phyloP scores from a whole-genome alignment of 2,797 vertebrate species.

The Scleropages formosus region DNA sequence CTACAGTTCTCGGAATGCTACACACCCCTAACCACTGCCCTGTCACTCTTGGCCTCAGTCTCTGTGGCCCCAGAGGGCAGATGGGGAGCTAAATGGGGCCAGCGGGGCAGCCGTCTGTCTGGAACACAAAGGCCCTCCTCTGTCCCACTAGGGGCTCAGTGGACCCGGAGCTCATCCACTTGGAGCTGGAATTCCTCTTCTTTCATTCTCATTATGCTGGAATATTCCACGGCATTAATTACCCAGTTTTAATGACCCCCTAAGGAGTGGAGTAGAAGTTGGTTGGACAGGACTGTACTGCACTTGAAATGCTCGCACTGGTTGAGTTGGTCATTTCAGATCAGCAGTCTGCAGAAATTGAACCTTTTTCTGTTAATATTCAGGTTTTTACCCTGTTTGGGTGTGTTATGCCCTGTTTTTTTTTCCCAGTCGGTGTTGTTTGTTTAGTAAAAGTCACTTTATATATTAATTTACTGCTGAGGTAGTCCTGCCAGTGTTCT shows the following conservation, averaged over 20 bases:
- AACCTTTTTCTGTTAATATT: neutral
- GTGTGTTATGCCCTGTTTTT: neutral
- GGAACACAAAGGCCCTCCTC: neutral
- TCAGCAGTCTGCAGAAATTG: neutral
- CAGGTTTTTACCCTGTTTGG: too few species aligned
- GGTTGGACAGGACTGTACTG: slow-evolving; percentile 24
- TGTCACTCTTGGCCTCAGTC: too few species aligned
- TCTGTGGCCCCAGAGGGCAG: neutral
- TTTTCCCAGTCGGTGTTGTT: neutral
- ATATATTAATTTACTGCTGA: too few species aligned
- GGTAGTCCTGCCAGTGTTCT: too few species aligned
- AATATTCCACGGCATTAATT: slow-evolving; percentile 50
- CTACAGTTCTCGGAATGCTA: too few species aligned
- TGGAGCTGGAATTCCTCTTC: slow-evolving; percentile 46
- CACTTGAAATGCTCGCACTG: slow-evolving; percentile 20
- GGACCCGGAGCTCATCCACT: slow-evolving; percentile 47
- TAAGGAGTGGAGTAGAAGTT: slow-evolving; percentile 36
- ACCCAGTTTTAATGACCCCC: slow-evolving; percentile 52
- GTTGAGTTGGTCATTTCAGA: slow-evolving; percentile 40
- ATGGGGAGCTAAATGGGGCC: neutral
- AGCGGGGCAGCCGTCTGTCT: neutral
- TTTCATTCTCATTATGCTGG: slow-evolving; percentile 31
- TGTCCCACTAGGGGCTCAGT: neutral
- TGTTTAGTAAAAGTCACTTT: too few species aligned
- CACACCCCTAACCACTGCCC: too few species aligned